Percentiles rank a stretch among this genome's conserved stretches.
These are phyloP conservation scores for Cyprinodon brontotheroides DNA, from an alignment of 2,113 vertebrate species.

Conservation along the genomic window DNA sequence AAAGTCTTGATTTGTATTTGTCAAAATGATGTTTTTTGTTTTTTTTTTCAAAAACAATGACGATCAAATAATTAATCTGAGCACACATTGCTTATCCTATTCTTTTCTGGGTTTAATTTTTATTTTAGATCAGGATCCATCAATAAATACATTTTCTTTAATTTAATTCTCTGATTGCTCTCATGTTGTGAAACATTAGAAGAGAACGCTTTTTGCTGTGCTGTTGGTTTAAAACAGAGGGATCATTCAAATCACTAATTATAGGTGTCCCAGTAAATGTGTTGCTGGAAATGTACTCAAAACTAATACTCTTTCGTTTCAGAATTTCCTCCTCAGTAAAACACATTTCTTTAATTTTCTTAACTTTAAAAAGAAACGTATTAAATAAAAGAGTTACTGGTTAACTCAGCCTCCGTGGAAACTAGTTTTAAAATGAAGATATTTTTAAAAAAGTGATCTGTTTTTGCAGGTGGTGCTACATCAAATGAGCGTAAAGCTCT, in stretches of 20 bases:
- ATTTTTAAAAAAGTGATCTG: neutral
- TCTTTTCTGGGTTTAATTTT: neutral
- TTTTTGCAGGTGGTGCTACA: constrained; percentile 87
- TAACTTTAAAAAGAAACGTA: neutral
- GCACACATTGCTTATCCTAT: neutral
- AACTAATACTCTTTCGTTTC: too few relatives aligned
- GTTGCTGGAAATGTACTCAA: too few relatives aligned
- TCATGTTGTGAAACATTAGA: too few relatives aligned
- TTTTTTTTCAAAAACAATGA: constrained; percentile 7
- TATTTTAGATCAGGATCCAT: neutral
- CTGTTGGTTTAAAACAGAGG: too few relatives aligned
- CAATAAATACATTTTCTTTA: too few relatives aligned
- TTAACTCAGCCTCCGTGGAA: neutral
- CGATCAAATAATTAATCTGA: constrained; percentile 8
- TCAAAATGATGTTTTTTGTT: constrained; percentile 4
- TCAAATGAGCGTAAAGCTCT: constrained; percentile 92
- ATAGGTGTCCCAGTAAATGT: too few relatives aligned
- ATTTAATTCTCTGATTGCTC: too few relatives aligned
- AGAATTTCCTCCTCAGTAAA: too few relatives aligned
- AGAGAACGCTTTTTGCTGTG: too few relatives aligned
- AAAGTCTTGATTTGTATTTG: constrained; percentile 12
- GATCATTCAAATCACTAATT: too few relatives aligned
- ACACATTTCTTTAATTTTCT: neutral
- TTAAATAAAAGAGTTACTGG: neutral
- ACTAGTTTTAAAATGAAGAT: neutral